Evolutionary conservation across 2,888 invertebrate genomes (phyloP), one percentile per base, ranked within the genome.

Genomic region (Selenia dentaria): DNA sequence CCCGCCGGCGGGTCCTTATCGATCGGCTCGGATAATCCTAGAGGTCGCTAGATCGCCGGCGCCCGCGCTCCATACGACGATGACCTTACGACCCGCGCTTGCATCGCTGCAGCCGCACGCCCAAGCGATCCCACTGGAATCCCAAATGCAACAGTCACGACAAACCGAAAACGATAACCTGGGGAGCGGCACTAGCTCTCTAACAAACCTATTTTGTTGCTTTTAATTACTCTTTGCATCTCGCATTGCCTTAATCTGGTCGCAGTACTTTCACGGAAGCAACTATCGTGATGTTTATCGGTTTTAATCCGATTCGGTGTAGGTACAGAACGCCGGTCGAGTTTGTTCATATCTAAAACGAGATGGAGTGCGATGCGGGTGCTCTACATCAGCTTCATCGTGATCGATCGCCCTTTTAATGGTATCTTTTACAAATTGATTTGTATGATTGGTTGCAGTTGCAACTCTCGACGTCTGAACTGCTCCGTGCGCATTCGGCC

Each of bases 11-110:
- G 71, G 67, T 65, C 73, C 75, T 81, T 86, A 84, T 87, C 86
- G 85, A 88, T 86, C 78, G 76, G 59, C 59, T 70, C 65, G 82
- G 84, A 84, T 88, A 83, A 88, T 87, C 86, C 82, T 65, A 74
- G 81, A 82, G 86, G 82, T 83, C 87, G 79, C 67, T 72, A 68
- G 73, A 74, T 77, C 70, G 37, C 31, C 40, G 70, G 70, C 77
- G 82, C 76, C 69, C 64, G 74, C 71, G 68, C 73, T 61, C 68
- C 59, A 41, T 54, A 62, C 72, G 53, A 62, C 62, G 74, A 64
- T 79, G 82, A 85, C 83, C 86, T 76, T 61, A 72, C 54, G 65
- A 74, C 74, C 27, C 16, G 33, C 27, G 34, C 24, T 24, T 14
- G 25, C 33, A n/a, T 34, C 13, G 9, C n/a, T 1, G 11, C 34